Evolutionary conservation across 2,797 vertebrate species (phyloP), one percentile per base, ranked within the genome.

Genomic region (Chanos chanos): DNA sequence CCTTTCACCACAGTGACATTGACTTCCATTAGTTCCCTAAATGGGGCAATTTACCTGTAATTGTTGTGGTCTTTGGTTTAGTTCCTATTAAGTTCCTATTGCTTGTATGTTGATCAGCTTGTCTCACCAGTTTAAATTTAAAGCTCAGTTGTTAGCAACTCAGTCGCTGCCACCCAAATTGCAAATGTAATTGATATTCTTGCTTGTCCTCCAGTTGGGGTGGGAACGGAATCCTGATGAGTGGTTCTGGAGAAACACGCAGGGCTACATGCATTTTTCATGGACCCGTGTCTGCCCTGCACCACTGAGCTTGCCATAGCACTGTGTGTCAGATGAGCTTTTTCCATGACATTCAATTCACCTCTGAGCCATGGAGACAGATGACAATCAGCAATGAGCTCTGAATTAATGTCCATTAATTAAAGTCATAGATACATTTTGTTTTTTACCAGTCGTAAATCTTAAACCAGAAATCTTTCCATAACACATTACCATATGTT

Each of bases 351-450:
- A 87, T 87, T 88, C 83, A 68, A 70, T 80, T 85, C 79, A 84
- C 84, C 85, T 82, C 83, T 81, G 74, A 71, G 76, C 74, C 68
- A 61, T 21, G 65, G 77, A 85, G n/a, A 79, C 83, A 87, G 83
- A 86, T 84, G 80, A 85, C 81, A 85, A 85, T 85, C 73, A 83
- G 81, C 52, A 30, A 83, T 85, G 79, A 81, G 82, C 84, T 85
- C 80, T 82, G 83, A 84, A 78, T 24, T 51, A 39, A 50, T 18
- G 31, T 37, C 24, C 59, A 62, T 68, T 68, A n/a, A 62, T 68
- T 61, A 68, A 37, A 3, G 5, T 48, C 16, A 61, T 45, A 66
- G 45, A 43, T 51, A 52, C 43, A 61, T 50, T 59, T 60, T 68
- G 66, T 68, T 57, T 27, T 59, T 37, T 19, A 31, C 51, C 52